Conservation (phyloP, 92 coral and sea anemone genomes). For the Paramuricea clavata region DNA sequence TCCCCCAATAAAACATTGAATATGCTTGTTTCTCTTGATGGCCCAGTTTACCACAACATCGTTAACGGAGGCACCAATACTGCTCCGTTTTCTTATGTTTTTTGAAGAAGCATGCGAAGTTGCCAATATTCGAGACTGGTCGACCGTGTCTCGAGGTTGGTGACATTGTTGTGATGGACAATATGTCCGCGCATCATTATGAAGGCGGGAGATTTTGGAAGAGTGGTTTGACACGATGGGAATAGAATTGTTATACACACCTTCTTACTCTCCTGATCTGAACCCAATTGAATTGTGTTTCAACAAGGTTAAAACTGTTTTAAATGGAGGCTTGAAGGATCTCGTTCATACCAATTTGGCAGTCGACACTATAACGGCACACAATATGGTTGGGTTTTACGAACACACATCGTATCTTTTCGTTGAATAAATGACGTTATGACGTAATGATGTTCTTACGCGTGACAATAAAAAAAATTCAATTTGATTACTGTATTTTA, state of each 20-base stretch:
- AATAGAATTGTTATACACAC: conserved; percentile 51
- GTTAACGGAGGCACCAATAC: conserved; percentile 51
- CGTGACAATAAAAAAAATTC: too few relatives aligned
- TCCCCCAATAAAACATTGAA: conserved; percentile 45
- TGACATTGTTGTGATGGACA: conserved; percentile 69
- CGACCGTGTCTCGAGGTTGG: conserved; percentile 57
- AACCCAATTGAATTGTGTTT: conserved; percentile 68
- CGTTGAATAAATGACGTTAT: neutral
- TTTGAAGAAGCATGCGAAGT: conserved; percentile 55
- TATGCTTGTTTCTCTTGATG: conserved; percentile 53
- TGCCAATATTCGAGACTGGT: conserved; percentile 37
- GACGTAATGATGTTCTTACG: too few relatives aligned
- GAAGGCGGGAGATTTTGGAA: conserved; percentile 74
- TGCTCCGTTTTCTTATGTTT: conserved; percentile 26
- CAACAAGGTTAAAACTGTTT: conserved; percentile 50
- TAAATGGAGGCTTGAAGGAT: conserved; percentile 31
- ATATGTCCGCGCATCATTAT: conserved; percentile 61
- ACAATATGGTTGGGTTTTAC: conserved; percentile 25
- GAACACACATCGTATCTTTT: conserved; percentile 32
- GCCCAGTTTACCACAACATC: conserved; percentile 45
- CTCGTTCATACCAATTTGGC: conserved; percentile 19
- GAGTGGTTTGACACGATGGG: conserved; percentile 63
- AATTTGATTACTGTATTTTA: too few relatives aligned
- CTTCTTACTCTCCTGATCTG: conserved; percentile 65
- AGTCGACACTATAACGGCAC: conserved; percentile 9